These are phyloP conservation scores for Tethya wilhelma DNA, from an alignment of 37 sponge, comb jelly and placozoan genomes.

Conservation along the genomic window DNA sequence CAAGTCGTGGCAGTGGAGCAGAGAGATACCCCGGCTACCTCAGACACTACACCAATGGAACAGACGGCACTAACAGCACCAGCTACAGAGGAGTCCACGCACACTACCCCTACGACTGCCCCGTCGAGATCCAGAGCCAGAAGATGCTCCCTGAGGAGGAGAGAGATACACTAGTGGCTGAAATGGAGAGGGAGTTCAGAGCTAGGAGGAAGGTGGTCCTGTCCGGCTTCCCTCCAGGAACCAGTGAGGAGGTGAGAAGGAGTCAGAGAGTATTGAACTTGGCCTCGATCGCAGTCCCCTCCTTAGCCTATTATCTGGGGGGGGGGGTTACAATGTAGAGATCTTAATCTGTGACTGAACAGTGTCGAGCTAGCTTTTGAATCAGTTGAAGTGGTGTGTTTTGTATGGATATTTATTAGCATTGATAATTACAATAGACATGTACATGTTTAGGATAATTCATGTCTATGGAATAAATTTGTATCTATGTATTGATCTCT, in stretches of 20 bases:
- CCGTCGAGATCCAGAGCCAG: conserved; percentile 1
- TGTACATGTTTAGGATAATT: no score
- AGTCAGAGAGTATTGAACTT: no score
- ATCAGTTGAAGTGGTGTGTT: background rate
- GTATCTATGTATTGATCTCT: background rate
- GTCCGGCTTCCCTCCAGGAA: conserved; percentile 23
- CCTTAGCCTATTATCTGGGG: no score
- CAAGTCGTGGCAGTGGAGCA: no score
- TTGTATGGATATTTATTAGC: background rate
- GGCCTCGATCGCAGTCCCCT: no score
- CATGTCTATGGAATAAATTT: background rate
- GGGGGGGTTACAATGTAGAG: no score
- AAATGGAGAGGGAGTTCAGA: conserved; percentile 38
- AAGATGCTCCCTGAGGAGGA: background rate
- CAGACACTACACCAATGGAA: background rate
- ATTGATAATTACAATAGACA: no score
- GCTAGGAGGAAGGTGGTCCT: conserved; percentile 29
- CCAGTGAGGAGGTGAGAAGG: conserved; percentile 38
- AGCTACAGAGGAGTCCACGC: background rate
- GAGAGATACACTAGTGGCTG: background rate
- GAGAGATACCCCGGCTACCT: no score
- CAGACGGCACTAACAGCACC: background rate
- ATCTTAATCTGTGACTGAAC: no score
- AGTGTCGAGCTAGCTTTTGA: no score
- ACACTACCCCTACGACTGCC: conserved; percentile 10